Evolutionary conservation across 2,113 vertebrate species (phyloP), one percentile per base, ranked within the genome.

Genomic region (Rana temporaria): DNA sequence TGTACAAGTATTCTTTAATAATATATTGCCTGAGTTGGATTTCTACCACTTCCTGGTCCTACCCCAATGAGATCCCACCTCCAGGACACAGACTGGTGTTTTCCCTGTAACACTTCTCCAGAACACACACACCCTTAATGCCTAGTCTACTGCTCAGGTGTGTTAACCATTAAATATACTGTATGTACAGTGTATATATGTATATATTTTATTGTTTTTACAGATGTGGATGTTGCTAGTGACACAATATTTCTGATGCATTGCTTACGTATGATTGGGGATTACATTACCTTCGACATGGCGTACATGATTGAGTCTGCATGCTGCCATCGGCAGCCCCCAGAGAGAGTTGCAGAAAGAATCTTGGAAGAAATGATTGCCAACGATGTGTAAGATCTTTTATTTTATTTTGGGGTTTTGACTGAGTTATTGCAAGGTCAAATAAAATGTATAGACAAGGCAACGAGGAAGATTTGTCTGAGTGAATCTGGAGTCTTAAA

Each of bases 161-260:
- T n/a, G n/a, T n/a, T n/a, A n/a, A n/a, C n/a, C n/a, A n/a, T n/a
- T n/a, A n/a, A n/a, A n/a, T n/a, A n/a, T n/a, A n/a, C n/a, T n/a
- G n/a, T n/a, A n/a, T n/a, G n/a, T n/a, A n/a, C n/a, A n/a, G n/a
- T n/a, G n/a, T 6, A 6, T 34, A 4, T 56, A 59, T 53, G 11
- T 15, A 52, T 63, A 4, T 24, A 6, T 56, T 75, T 81, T 66
- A 6, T 84, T 89, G 85, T 81, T 73, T 67, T 88, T 85, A 2
- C 85, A 99, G 98, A 99, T 85, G 86, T 91, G 0, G 95, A 97
- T 55, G 78, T 95, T 84, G 93, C 93, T 52, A 93, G 94, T 1
- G 98, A 99, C 84, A 89, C 97, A 53, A 89, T 96, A 84, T 95
- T 94, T 92, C 93, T 99, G 84, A 94, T 98, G 78, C 95, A 95